Evolutionary conservation across 2,797 vertebrate species (phyloP).

Genomic region (Kryptopterus vitreolus): DNA sequence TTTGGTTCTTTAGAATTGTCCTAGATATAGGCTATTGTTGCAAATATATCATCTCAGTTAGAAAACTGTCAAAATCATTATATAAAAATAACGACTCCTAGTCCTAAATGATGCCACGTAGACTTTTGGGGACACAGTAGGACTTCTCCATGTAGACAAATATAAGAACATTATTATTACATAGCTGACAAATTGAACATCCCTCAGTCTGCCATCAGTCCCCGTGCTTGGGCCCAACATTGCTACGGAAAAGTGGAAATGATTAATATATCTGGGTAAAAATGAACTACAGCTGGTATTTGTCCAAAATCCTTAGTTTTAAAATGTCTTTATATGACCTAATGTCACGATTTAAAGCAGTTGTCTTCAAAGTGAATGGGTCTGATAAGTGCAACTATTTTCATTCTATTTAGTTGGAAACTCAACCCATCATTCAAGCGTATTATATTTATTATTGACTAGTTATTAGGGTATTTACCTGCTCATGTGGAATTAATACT

Average conservation of each 20-base stretch:
- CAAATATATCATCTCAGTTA: not conserved
- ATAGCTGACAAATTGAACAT: not conserved
- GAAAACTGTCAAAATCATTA: not conserved
- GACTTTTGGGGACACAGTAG: not conserved
- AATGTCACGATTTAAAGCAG: not conserved
- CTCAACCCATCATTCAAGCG: not conserved
- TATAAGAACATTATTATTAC: not conserved
- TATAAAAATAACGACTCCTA: too few relatives aligned
- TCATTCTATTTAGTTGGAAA: not conserved
- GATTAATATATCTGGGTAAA: not conserved
- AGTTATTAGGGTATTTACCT: not conserved
- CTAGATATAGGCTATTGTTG: not conserved
- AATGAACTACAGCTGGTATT: not conserved
- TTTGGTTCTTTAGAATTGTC: not conserved
- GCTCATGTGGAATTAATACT: not conserved
- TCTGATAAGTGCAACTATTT: not conserved
- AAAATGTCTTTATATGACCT: not conserved
- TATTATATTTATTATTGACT: constrained; percentile 7
- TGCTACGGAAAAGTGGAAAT: not conserved
- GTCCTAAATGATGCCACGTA: not conserved
- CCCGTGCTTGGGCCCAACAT: not conserved
- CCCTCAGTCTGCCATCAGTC: not conserved
- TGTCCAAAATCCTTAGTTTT: not conserved
- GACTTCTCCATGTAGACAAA: not conserved
- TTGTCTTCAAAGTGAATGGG: not conserved